phyloP scores from a whole-genome alignment of 2,113 vertebrate genomes.

The Hippoglossus stenolepis region DNA sequence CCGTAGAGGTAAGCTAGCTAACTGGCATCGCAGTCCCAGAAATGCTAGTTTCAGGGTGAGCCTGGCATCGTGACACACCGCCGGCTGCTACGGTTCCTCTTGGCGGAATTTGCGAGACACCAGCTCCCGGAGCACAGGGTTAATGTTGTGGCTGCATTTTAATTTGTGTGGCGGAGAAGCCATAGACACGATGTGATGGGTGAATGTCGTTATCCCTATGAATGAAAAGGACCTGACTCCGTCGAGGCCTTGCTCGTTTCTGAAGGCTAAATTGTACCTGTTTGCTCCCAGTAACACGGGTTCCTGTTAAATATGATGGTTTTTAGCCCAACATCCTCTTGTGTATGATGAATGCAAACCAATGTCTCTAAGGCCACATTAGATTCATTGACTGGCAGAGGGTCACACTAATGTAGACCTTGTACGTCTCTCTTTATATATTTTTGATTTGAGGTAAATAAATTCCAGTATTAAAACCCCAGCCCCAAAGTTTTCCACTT shows the following conservation, averaged over 20 bases:
- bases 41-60: slow-evolving; percentile 24
- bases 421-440: too few relatives aligned
- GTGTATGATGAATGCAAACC: neutral
- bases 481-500: neutral
- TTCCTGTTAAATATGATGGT: too few relatives aligned
- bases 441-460: too few relatives aligned
- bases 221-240: slow-evolving; percentile 45
- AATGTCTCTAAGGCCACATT: neutral
- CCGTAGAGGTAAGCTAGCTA: slow-evolving; percentile 46
- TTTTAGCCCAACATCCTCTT: neutral
- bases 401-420: neutral
- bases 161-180: neutral
- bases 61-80: neutral
- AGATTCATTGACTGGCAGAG: neutral
- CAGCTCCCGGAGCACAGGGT: neutral
- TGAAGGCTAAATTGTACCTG: slow-evolving; percentile 3
- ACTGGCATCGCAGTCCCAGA: slow-evolving; percentile 46
- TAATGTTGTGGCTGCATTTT: neutral
- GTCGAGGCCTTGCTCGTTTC: slow-evolving; percentile 37
- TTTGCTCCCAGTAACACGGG: neutral
- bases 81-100: neutral
- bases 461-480: too few relatives aligned
- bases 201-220: slow-evolving; percentile 31
- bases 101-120: too few relatives aligned
- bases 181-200: slow-evolving; percentile 16